phyloP scores from a whole-genome alignment of 92 coral and sea anemone genomes.

The Zoanthus solanderi region DNA sequence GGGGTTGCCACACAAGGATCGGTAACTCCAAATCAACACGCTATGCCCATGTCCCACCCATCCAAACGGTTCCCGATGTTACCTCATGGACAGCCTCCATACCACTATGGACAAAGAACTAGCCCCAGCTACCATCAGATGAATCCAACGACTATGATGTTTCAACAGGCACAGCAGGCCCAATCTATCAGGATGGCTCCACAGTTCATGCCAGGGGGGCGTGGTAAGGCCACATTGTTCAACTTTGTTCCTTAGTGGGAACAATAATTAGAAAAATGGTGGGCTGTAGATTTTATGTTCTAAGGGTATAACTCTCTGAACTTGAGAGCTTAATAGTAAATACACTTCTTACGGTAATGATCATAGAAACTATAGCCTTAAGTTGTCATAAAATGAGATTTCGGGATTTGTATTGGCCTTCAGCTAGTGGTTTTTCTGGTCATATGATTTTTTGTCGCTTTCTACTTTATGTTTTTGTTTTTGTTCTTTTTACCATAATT shows the following conservation, averaged over 20 bases:
- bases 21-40: constrained; percentile 59
- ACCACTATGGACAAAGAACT: constrained; percentile 65
- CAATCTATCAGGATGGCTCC: constrained; percentile 44
- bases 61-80: constrained; percentile 67
- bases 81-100: constrained; percentile 72
- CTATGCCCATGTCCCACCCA: constrained; percentile 64
- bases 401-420: no score
- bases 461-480: no score
- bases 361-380: no score
- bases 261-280: no score
- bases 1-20: constrained; percentile 53
- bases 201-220: constrained; percentile 36
- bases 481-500: no score
- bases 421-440: no score
- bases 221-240: neutral
- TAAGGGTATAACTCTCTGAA: no score
- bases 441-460: no score
- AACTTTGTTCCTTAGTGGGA: neutral
- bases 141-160: constrained; percentile 36
- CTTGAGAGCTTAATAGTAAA: no score
- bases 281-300: no score
- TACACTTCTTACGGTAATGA: no score
- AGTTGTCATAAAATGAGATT: no score
- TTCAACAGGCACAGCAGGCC: constrained; percentile 38
- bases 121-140: constrained; percentile 65